A percentile compares a stretch with the other conserved stretches of the same genome.
Evolutionary conservation across 1,140 invertebrate genomes (phyloP).

Genomic region (Neuroterus valhalla): DNA sequence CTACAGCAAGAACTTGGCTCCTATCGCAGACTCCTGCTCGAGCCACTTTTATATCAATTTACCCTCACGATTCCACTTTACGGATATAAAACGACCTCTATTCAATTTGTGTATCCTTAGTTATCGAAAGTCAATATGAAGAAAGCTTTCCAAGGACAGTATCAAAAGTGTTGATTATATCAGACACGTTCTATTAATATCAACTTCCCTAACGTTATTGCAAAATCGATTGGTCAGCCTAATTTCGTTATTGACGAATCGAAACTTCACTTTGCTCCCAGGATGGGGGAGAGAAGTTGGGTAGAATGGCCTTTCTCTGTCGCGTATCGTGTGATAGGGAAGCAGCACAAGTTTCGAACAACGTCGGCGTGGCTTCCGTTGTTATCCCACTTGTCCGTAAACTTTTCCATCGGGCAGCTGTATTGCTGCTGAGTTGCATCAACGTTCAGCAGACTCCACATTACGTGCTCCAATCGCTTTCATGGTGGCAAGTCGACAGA

Average conservation of each 20-base stretch:
- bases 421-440: neutral
- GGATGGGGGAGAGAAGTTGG: neutral
- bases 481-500: neutral
- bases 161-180: too few relatives aligned
- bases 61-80: neutral
- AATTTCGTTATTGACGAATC: slow-evolving; percentile 17
- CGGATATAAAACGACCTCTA: slow-evolving; percentile 3
- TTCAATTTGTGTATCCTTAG: slow-evolving; percentile 19
- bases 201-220: neutral
- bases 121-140: slow-evolving; percentile 3
- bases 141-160: neutral
- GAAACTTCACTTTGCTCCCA: neutral
- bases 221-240: neutral
- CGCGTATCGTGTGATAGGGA: neutral
- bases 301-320: slow-evolving; percentile 25
- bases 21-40: neutral
- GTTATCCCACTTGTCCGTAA: slow-evolving; percentile 28
- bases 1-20: slow-evolving; percentile 17
- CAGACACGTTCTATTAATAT: too few relatives aligned
- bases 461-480: neutral
- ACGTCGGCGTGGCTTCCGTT: slow-evolving; percentile 25
- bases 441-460: slow-evolving; percentile 12
- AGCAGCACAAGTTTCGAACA: slow-evolving; percentile 25
- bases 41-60: slow-evolving; percentile 14
- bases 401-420: slow-evolving; percentile 9